Evolutionary conservation across 2,797 vertebrate genomes (phyloP), one percentile per base, ranked within the genome.

Genomic region (Hydrolagus colliei): DNA sequence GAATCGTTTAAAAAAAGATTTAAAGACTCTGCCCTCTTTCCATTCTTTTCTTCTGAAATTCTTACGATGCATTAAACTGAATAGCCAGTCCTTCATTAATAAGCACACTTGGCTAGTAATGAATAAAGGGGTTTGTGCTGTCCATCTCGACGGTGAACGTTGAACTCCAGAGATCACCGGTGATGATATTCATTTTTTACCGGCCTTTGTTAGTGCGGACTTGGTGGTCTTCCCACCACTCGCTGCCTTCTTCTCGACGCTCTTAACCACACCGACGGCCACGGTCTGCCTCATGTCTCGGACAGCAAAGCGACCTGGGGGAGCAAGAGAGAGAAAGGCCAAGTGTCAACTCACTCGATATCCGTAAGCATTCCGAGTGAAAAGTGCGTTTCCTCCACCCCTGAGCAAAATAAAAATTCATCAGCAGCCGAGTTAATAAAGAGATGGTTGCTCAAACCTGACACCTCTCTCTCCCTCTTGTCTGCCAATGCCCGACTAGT

Each of bases 281-380:
- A 95, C 94, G 0, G 94, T 95, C 91, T 95, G 94, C 90, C 93
- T 95, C 94, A 94, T 93, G 90, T 94, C 94, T 78, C 91, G 91
- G 72, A 94, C 93, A 10, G 93, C 93, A 20, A 95, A 95, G 32
- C 91, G 91, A 87, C 94, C 93, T 94, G 88, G 0, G 75, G 13
- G 16, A 74, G 85, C 67, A 75, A 71, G 16, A 35, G 4, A 71
- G 16, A 35, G 4, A 16, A 27, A 27, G 27, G 27, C 27, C 27
- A 27, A 27, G 27, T 27, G 27, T 27, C 27, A 27, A 27, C 27
- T 27, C 27, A 27, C 27, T 27, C 27, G 27, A 27, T 27, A 27
- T 27, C 27, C 27, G 27, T 27, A 27, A 27, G 27, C 27, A 27
- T 27, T 27, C 27, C 27, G 27, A 41, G 52, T 2, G 7, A 27